phyloP scores from a whole-genome alignment of 2,113 vertebrate genomes.

The Phaethon lepturus region DNA sequence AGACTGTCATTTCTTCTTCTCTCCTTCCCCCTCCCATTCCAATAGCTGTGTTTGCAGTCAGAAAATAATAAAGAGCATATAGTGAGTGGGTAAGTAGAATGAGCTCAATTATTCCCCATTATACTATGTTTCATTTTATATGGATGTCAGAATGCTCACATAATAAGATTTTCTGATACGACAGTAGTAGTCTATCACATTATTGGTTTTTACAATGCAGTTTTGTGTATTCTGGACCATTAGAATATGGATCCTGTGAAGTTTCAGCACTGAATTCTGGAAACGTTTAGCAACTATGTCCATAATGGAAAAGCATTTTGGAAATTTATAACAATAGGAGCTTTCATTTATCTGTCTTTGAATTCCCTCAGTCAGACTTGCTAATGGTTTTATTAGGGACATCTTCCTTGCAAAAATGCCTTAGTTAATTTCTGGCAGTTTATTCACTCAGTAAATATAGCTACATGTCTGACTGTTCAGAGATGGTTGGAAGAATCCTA shows the following conservation, averaged over 20 bases:
- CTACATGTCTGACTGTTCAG: neutral
- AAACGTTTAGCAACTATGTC: neutral
- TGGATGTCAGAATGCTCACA: slow-evolving; percentile 8
- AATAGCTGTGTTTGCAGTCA: slow-evolving; percentile 11
- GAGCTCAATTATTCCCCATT: slow-evolving; percentile 15
- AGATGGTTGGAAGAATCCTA: neutral
- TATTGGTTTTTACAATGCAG: slow-evolving; percentile 2
- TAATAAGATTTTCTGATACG: slow-evolving; percentile 21
- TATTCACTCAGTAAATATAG: neutral
- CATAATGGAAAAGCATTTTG: slow-evolving; percentile 26
- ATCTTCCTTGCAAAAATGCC: slow-evolving; percentile 6
- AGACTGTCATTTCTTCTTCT: neutral
- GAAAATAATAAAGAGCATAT: neutral
- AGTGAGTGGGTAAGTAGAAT: neutral
- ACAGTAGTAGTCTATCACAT: neutral
- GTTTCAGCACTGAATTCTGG: slow-evolving; percentile 10
- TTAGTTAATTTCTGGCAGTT: slow-evolving; percentile 6
- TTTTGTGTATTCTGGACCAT: slow-evolving; percentile 1
- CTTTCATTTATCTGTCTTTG: slow-evolving; percentile 1
- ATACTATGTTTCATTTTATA: slow-evolving; percentile 14
- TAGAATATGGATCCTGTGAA: neutral
- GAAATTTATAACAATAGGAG: neutral
- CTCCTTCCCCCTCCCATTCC: neutral
- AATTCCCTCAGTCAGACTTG: neutral
- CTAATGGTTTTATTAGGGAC: neutral